Base-by-base conservation (phyloP, 2,888 invertebrate genomes). In the Hemistola chrysoprasaria region DNA sequence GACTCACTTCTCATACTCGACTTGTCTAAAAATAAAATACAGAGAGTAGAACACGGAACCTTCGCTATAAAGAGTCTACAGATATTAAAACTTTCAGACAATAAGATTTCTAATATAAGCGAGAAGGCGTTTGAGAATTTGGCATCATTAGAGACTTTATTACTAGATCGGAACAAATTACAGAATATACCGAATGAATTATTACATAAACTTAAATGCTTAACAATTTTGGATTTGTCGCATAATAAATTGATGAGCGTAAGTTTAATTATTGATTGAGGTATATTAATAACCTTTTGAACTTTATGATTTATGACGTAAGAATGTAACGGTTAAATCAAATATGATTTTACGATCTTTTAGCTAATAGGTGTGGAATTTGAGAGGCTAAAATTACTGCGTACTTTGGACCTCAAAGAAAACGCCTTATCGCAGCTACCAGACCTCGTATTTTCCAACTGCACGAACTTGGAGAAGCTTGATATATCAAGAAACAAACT, bases 401-500 rank as follows among this genome's bases (percentile, higher is more conserved):
- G 87, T 37, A 93, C 93, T 59, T 85, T 95, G 27, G 92, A 93
- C 67, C 75, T 95, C 31, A 93, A 92, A 31, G 92, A 93, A 53
- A 95, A 95, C 71, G 87, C 90, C 38, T 80, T 95, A 43, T 66
- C 77, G 3, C 74, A 79, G 40, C 49, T 88, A 3, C 90, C 92
- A 2, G 91, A 92, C 47, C 87, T 90, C 27, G 73, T 91, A 3
- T 94, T 95, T 65, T 58, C 80, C 3, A 85, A 90, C 23, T 90
- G 91, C 40, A 72, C 69, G 1, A 88, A 86, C 33, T 73, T 95
- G 40, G 92, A 94, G 51, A 93, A 92, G 59, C 76, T 95, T 8
- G 92, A 93, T 58, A 74, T 95, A 29, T 92, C 93, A 48, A 92
- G 91, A 47, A 95, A 95, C 64, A 92, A 92, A 62, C 75, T 95